Percentiles rank a stretch among this genome's conserved stretches.
These are phyloP conservation scores for Berghia stephanieae DNA, from an alignment of 1,140 invertebrate species.

Conservation along the genomic window DNA sequence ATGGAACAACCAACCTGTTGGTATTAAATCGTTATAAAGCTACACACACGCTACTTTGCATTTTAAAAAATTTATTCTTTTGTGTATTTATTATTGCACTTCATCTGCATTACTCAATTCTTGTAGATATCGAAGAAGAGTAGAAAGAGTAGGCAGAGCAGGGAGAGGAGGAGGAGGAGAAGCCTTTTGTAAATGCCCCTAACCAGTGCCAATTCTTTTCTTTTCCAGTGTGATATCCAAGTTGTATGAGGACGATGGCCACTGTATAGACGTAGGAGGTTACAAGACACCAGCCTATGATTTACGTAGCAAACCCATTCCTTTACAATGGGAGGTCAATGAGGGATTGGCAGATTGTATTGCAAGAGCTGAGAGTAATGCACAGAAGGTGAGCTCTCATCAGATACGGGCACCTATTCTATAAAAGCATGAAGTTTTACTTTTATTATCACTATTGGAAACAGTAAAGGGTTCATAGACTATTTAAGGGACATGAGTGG, in stretches of 20 bases:
- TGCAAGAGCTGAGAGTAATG: constrained; percentile 8
- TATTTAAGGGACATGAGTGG: no score
- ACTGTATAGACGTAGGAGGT: background rate
- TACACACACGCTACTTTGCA: no score
- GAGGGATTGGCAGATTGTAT: constrained; percentile 10
- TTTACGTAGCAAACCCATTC: constrained; percentile 12
- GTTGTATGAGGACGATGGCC: constrained; percentile 2
- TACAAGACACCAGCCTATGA: background rate
- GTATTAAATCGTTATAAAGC: no score
- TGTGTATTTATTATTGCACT: no score
- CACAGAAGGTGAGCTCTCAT: constrained; percentile 4
- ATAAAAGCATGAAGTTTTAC: background rate
- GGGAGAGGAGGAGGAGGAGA: no score
- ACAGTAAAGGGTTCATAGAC: no score
- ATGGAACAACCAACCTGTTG: no score
- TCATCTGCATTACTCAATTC: no score
- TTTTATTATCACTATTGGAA: no score
- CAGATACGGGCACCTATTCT: background rate
- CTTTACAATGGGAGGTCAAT: constrained; percentile 33
- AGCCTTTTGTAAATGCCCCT: background rate
- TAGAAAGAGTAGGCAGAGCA: no score
- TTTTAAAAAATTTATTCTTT: no score
- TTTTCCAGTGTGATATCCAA: background rate
- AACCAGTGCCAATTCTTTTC: background rate
- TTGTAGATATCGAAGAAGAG: no score